Conservation (phyloP, 1,140 invertebrate species). For the Achatina immaculata region DNA sequence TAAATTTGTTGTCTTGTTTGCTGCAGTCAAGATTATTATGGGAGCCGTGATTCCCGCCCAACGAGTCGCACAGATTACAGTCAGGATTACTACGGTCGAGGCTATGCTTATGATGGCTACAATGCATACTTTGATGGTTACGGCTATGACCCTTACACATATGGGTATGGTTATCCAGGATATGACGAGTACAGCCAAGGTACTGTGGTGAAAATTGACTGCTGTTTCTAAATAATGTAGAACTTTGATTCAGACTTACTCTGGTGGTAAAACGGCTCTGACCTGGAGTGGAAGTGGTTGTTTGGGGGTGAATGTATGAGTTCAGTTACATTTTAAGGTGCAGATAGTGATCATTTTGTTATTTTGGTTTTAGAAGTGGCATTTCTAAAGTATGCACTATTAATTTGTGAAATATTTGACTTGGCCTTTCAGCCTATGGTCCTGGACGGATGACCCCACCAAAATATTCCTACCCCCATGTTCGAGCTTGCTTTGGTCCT, state of each 20-base stretch:
- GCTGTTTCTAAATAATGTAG: background rate
- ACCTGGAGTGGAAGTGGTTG: too few species aligned
- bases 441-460: conserved; percentile 80
- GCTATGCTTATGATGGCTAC: conserved; percentile 32
- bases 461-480: conserved; percentile 83
- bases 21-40: conserved; percentile 34
- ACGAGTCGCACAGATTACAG: conserved; percentile 41
- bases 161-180: conserved; percentile 39
- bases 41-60: conserved; percentile 31
- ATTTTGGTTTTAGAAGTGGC: too few species aligned
- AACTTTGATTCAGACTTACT: too few species aligned
- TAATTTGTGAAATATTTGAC: too few species aligned
- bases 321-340: too few species aligned
- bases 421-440: conserved; percentile 35
- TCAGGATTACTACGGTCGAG: conserved; percentile 37
- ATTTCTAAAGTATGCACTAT: too few species aligned
- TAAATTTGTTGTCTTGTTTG: too few species aligned
- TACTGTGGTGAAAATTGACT: background rate
- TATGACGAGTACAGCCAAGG: conserved; percentile 37
- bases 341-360: too few species aligned
- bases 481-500: conserved; percentile 76
- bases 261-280: too few species aligned
- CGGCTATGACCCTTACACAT: conserved; percentile 44
- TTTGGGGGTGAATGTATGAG: too few species aligned
- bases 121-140: conserved; percentile 43